Percentiles rank a stretch among this genome's conserved stretches.
Conservation (phyloP, 2,888 invertebrate species). For the Nemoura dubitans region DNA sequence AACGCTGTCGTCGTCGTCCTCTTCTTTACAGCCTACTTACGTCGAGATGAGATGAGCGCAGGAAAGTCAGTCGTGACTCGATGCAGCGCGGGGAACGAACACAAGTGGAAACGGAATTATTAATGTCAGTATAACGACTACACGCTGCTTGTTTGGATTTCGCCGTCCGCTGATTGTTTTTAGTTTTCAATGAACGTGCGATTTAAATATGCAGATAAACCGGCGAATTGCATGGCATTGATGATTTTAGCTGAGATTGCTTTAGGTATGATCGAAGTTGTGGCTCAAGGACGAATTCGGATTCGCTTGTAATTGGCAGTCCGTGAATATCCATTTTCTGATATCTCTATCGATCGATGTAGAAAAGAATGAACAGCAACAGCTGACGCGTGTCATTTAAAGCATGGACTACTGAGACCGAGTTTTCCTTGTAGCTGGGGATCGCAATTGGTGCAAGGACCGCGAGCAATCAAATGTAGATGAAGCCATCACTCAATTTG, state of each 20-base stretch:
- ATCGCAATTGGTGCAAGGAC: neutral
- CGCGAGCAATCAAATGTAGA: neutral
- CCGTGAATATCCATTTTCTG: neutral
- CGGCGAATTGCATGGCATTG: neutral
- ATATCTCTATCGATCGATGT: too few relatives aligned
- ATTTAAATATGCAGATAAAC: neutral
- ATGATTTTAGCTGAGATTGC: neutral
- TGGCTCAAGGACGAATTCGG: neutral
- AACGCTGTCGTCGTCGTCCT: slow-evolving; percentile 15
- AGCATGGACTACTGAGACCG: too few relatives aligned
- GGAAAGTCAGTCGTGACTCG: slow-evolving; percentile 22
- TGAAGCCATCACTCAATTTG: slow-evolving; percentile 3
- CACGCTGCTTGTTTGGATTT: neutral
- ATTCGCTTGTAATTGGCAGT: neutral
- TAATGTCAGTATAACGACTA: slow-evolving; percentile 22
- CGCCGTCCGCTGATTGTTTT: neutral
- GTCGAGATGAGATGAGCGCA: neutral
- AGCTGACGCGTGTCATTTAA: neutral
- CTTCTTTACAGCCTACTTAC: slow-evolving; percentile 31
- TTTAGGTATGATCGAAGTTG: neutral
- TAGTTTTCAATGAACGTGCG: neutral
- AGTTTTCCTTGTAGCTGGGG: too few relatives aligned
- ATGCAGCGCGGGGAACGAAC: neutral
- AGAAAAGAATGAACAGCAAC: neutral
- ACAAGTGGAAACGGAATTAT: slow-evolving; percentile 10